Evolutionary conservation across 1,140 invertebrate genomes (phyloP).

Genomic region (Atta colombica): DNA sequence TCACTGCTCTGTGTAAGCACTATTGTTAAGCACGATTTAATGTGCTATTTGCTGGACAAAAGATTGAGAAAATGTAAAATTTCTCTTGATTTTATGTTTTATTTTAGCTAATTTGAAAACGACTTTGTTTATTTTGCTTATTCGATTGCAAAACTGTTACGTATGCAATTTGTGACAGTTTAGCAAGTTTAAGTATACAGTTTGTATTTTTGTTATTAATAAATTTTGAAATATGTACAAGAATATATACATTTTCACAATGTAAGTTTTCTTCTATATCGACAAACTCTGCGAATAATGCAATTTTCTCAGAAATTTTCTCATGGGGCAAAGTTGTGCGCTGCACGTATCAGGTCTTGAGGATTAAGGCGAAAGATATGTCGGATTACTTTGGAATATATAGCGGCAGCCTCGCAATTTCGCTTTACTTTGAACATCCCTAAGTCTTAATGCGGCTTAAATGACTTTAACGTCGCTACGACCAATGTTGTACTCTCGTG

Average conservation of each 20-base stretch:
- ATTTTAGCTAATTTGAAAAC: conserved; percentile 38
- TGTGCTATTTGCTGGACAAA: conserved; percentile 38
- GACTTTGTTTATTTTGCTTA: conserved; percentile 23
- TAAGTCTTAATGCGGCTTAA: conserved; percentile 57
- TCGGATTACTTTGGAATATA: conserved; percentile 47
- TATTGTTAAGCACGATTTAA: conserved; percentile 34
- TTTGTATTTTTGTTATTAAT: background rate
- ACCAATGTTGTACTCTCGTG: background rate
- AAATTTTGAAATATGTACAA: background rate
- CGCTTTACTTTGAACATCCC: conserved; percentile 34
- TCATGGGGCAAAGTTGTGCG: conserved; percentile 3
- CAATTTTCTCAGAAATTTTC: conserved; percentile 43
- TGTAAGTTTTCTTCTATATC: background rate
- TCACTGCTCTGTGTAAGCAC: conserved; percentile 7
- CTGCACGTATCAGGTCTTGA: background rate
- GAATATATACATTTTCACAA: background rate
- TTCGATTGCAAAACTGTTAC: background rate
- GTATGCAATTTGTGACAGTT: background rate
- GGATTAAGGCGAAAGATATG: conserved; percentile 57
- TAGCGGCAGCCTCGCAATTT: background rate
- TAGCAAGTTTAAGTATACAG: background rate
- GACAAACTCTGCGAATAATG: background rate
- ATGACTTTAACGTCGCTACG: conserved; percentile 37
- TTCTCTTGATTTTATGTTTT: background rate
- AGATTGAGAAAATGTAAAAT: conserved; percentile 22